Conservation (phyloP, 2,113 vertebrate species). For the Oostethus manadensis region DNA sequence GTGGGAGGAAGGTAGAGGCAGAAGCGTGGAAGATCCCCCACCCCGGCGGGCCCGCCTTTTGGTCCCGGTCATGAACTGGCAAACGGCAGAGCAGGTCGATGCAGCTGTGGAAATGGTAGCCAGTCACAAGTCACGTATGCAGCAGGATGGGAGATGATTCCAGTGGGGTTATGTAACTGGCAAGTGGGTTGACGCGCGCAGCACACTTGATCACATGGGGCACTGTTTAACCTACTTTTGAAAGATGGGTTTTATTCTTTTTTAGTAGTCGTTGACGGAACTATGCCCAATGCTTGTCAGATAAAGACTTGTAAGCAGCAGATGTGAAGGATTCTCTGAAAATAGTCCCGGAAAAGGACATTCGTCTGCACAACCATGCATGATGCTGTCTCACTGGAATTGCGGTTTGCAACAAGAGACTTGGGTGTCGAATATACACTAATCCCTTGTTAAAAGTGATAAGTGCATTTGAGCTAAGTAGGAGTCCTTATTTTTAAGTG, state of each 20-base stretch:
- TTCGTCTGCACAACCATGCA: background rate
- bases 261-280: background rate
- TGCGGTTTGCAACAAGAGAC: background rate
- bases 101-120: slow-evolving; percentile 9
- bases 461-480: too few relatives aligned
- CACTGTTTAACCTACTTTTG: background rate
- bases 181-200: slow-evolving; percentile 4
- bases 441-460: too few relatives aligned
- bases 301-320: too few relatives aligned
- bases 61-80: slow-evolving; percentile 5
- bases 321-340: background rate
- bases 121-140: slow-evolving; percentile 39
- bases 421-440: too few relatives aligned
- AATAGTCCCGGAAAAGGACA: slow-evolving; percentile 23
- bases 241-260: background rate
- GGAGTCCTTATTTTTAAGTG: too few relatives aligned
- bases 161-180: slow-evolving; percentile 39
- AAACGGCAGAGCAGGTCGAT: slow-evolving; percentile 4
- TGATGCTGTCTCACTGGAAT: background rate
- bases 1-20: background rate
- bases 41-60: slow-evolving; percentile 19
- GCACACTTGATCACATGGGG: background rate
- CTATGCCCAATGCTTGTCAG: background rate
- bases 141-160: slow-evolving; percentile 13
- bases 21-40: slow-evolving; percentile 10